Percentiles rank a stretch among this genome's conserved stretches.
Evolutionary conservation across 2,888 invertebrate genomes (phyloP).

Genomic region (Geotrupes spiniger): DNA sequence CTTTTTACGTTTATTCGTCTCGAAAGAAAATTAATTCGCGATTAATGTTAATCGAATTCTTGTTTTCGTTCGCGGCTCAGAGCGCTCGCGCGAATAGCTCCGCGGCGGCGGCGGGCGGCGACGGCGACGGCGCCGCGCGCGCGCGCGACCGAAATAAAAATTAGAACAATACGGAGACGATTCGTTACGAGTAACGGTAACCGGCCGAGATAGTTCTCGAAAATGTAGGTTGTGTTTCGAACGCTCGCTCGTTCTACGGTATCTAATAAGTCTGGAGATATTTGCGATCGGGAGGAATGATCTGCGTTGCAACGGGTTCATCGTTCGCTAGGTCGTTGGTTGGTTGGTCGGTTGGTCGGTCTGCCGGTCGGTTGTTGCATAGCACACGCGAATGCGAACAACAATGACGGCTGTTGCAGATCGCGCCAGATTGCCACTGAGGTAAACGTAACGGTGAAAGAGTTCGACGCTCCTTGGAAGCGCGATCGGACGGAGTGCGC

Average conservation of each 20-base stretch:
- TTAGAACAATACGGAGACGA: background rate
- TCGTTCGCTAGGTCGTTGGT: constrained; percentile 33
- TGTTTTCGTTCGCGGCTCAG: too few species aligned
- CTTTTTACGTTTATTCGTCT: too few species aligned
- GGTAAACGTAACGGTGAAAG: constrained; percentile 39
- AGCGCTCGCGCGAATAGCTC: too few species aligned
- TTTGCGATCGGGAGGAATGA: constrained; percentile 16
- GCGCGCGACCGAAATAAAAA: background rate
- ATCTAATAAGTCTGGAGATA: constrained; percentile 11
- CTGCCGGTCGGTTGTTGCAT: constrained; percentile 30
- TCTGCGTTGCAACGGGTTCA: constrained; percentile 25
- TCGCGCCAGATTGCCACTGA: constrained; percentile 35
- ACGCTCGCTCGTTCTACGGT: background rate
- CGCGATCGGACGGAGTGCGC: constrained; percentile 17
- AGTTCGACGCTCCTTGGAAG: constrained; percentile 36
- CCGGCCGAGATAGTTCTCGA: background rate
- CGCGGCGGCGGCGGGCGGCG: too few species aligned
- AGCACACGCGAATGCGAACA: constrained; percentile 6
- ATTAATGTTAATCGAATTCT: too few species aligned
- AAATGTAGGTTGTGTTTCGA: background rate
- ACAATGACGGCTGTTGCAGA: constrained; percentile 27
- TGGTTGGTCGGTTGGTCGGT: constrained; percentile 28
- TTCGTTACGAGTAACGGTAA: background rate
- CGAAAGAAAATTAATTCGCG: too few species aligned
- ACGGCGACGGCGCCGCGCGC: too few species aligned